Evolutionary conservation across 2,888 invertebrate species (phyloP), one percentile per base, ranked within the genome.

Genomic region (Netelia inedita): DNA sequence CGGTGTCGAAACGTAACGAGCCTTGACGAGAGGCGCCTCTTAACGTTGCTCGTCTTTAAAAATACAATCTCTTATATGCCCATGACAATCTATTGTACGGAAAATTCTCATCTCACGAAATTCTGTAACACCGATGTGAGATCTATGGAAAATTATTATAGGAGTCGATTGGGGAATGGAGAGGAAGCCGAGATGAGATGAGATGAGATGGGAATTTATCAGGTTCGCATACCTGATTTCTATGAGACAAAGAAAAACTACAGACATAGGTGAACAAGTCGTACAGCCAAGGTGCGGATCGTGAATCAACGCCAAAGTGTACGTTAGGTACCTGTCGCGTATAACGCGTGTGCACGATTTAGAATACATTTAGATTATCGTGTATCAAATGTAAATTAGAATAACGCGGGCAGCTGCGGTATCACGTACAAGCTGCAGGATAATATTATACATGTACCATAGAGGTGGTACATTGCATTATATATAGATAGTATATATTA

Each of bases 41-140:
- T 46, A 59, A 10, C 14, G 28, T 46, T 10, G 2, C 63, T 46
- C 46, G 46, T 11, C 46, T 2, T 14, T 14, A 46, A 10, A 46
- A 10, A 46, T 14, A 46, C 46, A 46, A 46, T 50, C 46, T 46
- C 8, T 14, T 46, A 89, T 63, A 87, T 88, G 90, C 89, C 90
- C 89, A 89, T 91, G 92, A 92, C 92, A 92, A 92, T 92, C 92
- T 91, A 85, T 91, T 88, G 90, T 89, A 75, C 75, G 71, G 65
- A 74, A 75, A 66, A 75, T 69, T 28, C 71, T 75, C 72, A 63
- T 79, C 76, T 69, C 53, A 16, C 43, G 16, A 23, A 23, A 23
- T 23, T 23, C 23, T 23, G 1, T 23, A 23, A 23, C 23, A 23
- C 23, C 35, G 35, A 35, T 55, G 28, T 23, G 23, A 55, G 19